Conservation (phyloP, 2,888 invertebrate genomes). For the Epirrita christyi region DNA sequence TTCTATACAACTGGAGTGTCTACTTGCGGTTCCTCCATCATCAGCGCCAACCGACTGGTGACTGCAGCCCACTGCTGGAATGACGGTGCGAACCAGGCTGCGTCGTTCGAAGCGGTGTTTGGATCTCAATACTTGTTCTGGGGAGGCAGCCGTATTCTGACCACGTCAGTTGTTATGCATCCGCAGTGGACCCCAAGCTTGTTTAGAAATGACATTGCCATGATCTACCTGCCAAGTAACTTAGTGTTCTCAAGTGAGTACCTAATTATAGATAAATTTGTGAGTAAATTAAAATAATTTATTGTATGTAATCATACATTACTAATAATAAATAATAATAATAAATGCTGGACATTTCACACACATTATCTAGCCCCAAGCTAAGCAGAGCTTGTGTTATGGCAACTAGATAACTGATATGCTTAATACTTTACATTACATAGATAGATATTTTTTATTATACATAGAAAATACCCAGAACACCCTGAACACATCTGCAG, state of each 20-base stretch:
- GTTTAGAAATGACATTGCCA: constrained; percentile 55
- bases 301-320: too few species aligned
- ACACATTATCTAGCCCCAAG: too few species aligned
- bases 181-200: constrained; percentile 44
- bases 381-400: too few species aligned
- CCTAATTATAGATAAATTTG: too few species aligned
- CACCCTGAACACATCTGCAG: too few species aligned
- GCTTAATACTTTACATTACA: too few species aligned
- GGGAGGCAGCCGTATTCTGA: constrained; percentile 54
- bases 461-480: too few species aligned
- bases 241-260: constrained; percentile 44
- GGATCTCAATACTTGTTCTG: constrained; percentile 52
- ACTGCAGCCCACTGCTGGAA: constrained; percentile 66
- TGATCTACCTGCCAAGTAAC: constrained; percentile 50
- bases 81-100: constrained; percentile 50
- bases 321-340: too few species aligned
- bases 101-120: constrained; percentile 52
- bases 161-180: constrained; percentile 49
- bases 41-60: constrained; percentile 49
- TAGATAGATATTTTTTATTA: too few species aligned
- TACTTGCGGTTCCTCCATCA: constrained; percentile 53
- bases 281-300: too few species aligned
- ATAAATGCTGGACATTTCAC: too few species aligned
- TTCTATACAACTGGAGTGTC: background rate
- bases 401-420: too few species aligned